Base-by-base conservation (phyloP, 2,113 vertebrate genomes). In the Pelecanoides urinatrix region DNA sequence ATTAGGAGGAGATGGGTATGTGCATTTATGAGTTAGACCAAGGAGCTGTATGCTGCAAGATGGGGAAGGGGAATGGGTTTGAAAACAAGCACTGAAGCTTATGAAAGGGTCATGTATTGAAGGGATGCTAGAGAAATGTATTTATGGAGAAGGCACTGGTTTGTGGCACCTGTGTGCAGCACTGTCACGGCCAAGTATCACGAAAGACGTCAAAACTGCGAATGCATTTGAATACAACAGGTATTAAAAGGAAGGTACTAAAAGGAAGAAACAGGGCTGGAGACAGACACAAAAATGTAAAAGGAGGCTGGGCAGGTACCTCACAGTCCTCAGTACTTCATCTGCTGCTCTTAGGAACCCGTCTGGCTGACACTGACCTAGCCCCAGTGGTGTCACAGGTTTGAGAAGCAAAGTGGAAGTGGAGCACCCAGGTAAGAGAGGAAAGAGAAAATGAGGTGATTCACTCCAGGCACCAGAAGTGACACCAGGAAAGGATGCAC, bases 11-110 rank as follows among this genome's bases (percentile, higher is more conserved):
- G 70, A 95, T 94, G 96, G 68, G 36, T 61, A 73, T 68, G 71
- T 38, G 81, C 77, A 55, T 61, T 86, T 91, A 44, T 61, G 73
- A 92, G 94, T 87, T 91, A 80, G 82, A 77, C 27, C 40, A 47
- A 82, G 88, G 23, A 82, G 75, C 75, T 88, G 80, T 47, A 91
- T 53, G 77, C 81, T 93, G 90, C 77, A 83, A 76, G 82, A 70
- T 3, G 9, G 50, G 75, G 42, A 94, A 79, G 56, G 59, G 66
- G 40, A 87, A 96, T 85, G 91, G 29, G n/a, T 82, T 92, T 90
- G 91, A 73, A 93, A 95, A 81, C 71, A 92, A 95, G 85, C 91
- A 82, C 49, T 81, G 86, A 96, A 88, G 88, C 74, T 94, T 78
- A 93, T 92, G 86, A 67, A 84, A 81, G 74, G 77, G n/a, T 72